Conservation (phyloP, 2,888 invertebrate genomes). For the Muscina levida region DNA sequence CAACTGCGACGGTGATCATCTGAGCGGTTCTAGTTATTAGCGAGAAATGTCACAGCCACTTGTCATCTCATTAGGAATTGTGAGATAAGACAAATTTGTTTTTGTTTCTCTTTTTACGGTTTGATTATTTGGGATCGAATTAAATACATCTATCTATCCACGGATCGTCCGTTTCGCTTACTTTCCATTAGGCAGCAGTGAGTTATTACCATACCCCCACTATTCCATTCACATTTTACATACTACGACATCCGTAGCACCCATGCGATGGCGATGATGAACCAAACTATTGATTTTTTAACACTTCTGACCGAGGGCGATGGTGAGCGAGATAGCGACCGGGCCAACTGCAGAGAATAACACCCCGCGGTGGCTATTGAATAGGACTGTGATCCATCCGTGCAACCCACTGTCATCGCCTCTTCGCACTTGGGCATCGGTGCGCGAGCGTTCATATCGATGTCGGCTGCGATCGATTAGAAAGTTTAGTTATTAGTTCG, state of each 20-base stretch:
- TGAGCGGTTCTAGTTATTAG: conserved; percentile 63
- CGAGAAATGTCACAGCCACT: conserved; percentile 73
- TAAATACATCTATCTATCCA: conserved; percentile 38
- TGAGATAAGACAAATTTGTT: conserved; percentile 78
- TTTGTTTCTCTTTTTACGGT: conserved; percentile 71
- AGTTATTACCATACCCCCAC: not conserved
- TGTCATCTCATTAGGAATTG: conserved; percentile 78
- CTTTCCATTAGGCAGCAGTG: not conserved
- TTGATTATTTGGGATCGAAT: conserved; percentile 70
- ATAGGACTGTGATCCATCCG: not conserved
- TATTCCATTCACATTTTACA: too few species aligned
- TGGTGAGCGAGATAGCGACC: conserved; percentile 23
- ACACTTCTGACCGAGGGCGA: not conserved
- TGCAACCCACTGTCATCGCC: not conserved
- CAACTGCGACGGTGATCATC: conserved; percentile 24
- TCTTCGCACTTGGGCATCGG: not conserved
- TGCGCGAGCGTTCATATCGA: conserved; percentile 3
- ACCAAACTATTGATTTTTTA: not conserved
- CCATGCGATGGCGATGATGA: not conserved
- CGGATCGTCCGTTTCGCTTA: conserved; percentile 25
- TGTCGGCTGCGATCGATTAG: conserved; percentile 55
- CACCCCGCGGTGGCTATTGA: conserved; percentile 3
- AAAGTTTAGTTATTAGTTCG: conserved; percentile 47
- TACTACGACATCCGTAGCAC: not conserved
- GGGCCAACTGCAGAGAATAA: conserved; percentile 21